Percentiles rank a stretch among this genome's conserved stretches.
Conservation (phyloP, 2,888 invertebrate genomes). For the Leptopilina myrica region DNA sequence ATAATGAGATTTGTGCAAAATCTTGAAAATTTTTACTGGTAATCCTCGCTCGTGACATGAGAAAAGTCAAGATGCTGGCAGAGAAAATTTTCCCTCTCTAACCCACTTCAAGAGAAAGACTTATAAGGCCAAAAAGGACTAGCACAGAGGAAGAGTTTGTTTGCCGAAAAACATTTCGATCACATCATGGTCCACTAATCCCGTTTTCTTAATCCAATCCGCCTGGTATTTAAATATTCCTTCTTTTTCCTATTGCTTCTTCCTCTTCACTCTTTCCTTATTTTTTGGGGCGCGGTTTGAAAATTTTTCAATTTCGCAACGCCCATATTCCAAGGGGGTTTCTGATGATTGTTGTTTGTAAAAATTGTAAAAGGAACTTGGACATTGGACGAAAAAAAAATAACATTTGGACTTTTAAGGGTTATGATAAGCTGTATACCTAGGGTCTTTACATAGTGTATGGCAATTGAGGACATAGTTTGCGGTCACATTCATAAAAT, state of each 20-base stretch:
- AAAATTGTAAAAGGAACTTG: constrained; percentile 18
- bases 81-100: not conserved
- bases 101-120: not conserved
- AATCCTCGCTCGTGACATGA: constrained; percentile 6
- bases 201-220: constrained; percentile 33
- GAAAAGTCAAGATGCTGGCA: constrained; percentile 1
- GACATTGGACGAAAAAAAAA: not conserved
- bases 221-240: constrained; percentile 4
- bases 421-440: constrained; percentile 33
- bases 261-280: no score
- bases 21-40: not conserved
- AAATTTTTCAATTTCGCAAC: constrained; percentile 30
- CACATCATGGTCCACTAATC: constrained; percentile 34
- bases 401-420: constrained; percentile 10
- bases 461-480: constrained; percentile 8
- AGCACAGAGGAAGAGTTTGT: not conserved
- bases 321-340: constrained; percentile 3
- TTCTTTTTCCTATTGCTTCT: no score
- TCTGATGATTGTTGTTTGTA: not conserved
- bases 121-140: no score
- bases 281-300: constrained; percentile 25
- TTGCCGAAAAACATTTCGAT: constrained; percentile 32
- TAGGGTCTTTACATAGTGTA: not conserved
- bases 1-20: constrained; percentile 12
- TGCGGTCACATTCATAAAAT: constrained; percentile 11